Conservation (phyloP, 2,113 vertebrate species). For the Platysteira castanea region DNA sequence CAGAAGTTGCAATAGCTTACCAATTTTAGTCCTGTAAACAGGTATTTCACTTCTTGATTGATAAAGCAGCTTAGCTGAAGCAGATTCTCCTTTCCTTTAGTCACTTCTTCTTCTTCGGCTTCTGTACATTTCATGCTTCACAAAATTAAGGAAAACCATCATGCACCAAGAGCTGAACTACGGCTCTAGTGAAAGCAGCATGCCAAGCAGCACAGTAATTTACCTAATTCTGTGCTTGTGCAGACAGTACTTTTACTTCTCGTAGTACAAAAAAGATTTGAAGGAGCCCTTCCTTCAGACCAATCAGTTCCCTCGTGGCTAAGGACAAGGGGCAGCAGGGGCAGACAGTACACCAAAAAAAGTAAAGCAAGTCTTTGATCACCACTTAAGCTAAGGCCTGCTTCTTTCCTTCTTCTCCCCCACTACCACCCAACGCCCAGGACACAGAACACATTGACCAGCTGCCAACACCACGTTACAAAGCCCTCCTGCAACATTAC, state of each 20-base stretch:
- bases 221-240: background rate
- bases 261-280: background rate
- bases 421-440: background rate
- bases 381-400: background rate
- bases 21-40: slow-evolving; percentile 94
- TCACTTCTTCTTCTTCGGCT: slow-evolving; percentile 92
- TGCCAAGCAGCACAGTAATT: background rate
- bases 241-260: background rate
- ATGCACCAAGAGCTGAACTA: background rate
- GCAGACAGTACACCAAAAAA: background rate
- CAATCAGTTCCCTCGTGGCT: background rate
- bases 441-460: background rate
- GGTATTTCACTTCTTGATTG: slow-evolving; percentile 98
- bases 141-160: slow-evolving; percentile 69
- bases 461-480: background rate
- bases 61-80: slow-evolving; percentile 99
- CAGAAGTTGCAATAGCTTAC: slow-evolving; percentile 66
- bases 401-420: background rate
- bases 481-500: background rate
- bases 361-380: background rate
- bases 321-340: background rate
- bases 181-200: background rate
- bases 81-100: slow-evolving; percentile 93
- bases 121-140: slow-evolving; percentile 98
- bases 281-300: background rate